Evolutionary conservation across 30 jellyfish, hydroid and myxozoan genomes (phyloP).

Genomic region (Aurelia aurita complex sp. Pacific): DNA sequence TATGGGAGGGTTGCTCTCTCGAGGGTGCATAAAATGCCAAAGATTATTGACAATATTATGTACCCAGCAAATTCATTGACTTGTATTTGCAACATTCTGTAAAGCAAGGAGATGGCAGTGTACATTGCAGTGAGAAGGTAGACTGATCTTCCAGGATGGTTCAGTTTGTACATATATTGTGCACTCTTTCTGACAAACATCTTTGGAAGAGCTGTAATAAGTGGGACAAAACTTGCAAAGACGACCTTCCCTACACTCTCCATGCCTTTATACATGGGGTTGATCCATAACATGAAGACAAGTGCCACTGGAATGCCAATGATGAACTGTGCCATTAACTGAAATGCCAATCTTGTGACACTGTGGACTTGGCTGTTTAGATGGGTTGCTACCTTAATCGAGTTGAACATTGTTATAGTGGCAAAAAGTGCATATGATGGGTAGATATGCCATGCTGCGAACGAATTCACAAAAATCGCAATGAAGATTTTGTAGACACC

Average conservation of each 20-base stretch:
- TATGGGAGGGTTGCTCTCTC: conserved; percentile 64
- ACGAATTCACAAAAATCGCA: conserved; percentile 16
- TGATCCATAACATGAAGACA: conserved; percentile 48
- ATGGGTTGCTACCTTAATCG: conserved; percentile 32
- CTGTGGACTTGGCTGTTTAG: background rate
- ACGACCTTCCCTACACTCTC: conserved; percentile 23
- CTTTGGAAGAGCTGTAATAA: conserved; percentile 53
- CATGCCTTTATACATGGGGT: conserved; percentile 48
- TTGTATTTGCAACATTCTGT: conserved; percentile 59
- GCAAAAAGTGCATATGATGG: conserved; percentile 56
- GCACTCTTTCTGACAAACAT: conserved; percentile 43
- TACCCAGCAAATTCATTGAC: conserved; percentile 7
- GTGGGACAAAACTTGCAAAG: conserved; percentile 62
- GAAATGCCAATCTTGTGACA: conserved; percentile 6
- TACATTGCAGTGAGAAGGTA: conserved; percentile 58
- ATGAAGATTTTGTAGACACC: conserved; percentile 44
- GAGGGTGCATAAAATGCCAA: conserved; percentile 38
- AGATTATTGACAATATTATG: conserved; percentile 30
- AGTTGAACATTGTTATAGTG: conserved; percentile 29
- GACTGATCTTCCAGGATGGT: conserved; percentile 71
- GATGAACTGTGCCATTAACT: conserved; percentile 44
- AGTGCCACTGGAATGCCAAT: conserved; percentile 59
- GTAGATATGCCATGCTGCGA: conserved; percentile 45
- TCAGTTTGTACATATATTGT: conserved; percentile 15
- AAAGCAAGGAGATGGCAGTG: conserved; percentile 41